phyloP scores from a whole-genome alignment of 2,888 invertebrate species.

The Mayetiola destructor region DNA sequence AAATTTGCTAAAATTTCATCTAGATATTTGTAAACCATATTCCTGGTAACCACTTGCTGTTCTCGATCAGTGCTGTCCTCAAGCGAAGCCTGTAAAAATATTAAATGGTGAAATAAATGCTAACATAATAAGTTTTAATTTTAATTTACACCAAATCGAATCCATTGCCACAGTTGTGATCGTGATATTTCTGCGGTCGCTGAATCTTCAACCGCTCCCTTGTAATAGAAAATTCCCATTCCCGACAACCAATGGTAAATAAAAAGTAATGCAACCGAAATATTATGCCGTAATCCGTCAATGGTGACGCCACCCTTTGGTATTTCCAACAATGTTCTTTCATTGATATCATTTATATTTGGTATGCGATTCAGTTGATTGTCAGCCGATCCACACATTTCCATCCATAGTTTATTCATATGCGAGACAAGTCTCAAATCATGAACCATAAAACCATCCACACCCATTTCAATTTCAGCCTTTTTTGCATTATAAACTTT shows the following conservation, averaged over 20 bases:
- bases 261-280: conserved; percentile 49
- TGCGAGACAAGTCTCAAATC: conserved; percentile 45
- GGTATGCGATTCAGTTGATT: conserved; percentile 41
- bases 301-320: conserved; percentile 49
- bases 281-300: conserved; percentile 46
- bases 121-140: too few relatives aligned
- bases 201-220: conserved; percentile 53
- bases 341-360: conserved; percentile 31
- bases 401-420: conserved; percentile 43
- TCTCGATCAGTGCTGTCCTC: background rate
- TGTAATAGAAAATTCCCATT: conserved; percentile 49
- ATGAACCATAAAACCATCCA: conserved; percentile 42
- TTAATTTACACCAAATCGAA: conserved; percentile 44
- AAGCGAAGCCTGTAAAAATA: background rate
- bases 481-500: conserved; percentile 39
- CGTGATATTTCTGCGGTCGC: conserved; percentile 62
- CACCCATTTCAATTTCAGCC: conserved; percentile 43
- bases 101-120: background rate
- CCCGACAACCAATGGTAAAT: conserved; percentile 54
- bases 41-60: background rate
- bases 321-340: conserved; percentile 40
- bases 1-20: conserved; percentile 29
- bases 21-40: conserved; percentile 19
- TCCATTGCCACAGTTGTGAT: conserved; percentile 61
- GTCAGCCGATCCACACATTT: conserved; percentile 29